Conservation (phyloP, 2,888 invertebrate species). For the Nebria brevicollis region DNA sequence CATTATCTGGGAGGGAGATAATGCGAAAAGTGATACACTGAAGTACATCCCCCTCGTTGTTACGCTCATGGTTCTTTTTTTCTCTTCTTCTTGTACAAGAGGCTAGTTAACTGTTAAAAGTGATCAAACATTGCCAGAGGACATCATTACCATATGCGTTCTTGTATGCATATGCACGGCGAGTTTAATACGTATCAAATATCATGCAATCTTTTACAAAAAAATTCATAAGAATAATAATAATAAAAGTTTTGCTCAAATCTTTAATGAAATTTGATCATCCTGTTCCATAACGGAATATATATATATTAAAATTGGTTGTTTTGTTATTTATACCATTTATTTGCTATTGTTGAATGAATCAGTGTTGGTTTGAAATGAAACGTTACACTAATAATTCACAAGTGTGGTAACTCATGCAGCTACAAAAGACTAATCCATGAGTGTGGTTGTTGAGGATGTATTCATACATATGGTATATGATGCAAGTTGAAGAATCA, state of each 20-base stretch:
- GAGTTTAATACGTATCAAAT: too few species aligned
- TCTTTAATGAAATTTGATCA: too few species aligned
- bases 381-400: not conserved
- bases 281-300: too few species aligned
- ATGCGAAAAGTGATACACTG: conserved; percentile 42
- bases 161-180: not conserved
- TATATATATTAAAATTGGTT: too few species aligned
- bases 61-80: not conserved
- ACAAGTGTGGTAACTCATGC: not conserved
- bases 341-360: too few species aligned
- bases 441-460: too few species aligned
- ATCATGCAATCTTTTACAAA: too few species aligned
- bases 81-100: not conserved
- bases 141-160: not conserved
- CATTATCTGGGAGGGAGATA: conserved; percentile 38
- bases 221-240: too few species aligned
- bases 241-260: too few species aligned
- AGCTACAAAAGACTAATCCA: not conserved
- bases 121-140: not conserved
- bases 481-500: conserved; percentile 23
- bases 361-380: too few species aligned
- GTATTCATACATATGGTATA: not conserved
- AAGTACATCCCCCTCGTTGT: not conserved
- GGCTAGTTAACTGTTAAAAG: not conserved
- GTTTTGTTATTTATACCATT: too few species aligned